Conservation (phyloP, 2,797 vertebrate genomes). For the Ibycter americanus region DNA sequence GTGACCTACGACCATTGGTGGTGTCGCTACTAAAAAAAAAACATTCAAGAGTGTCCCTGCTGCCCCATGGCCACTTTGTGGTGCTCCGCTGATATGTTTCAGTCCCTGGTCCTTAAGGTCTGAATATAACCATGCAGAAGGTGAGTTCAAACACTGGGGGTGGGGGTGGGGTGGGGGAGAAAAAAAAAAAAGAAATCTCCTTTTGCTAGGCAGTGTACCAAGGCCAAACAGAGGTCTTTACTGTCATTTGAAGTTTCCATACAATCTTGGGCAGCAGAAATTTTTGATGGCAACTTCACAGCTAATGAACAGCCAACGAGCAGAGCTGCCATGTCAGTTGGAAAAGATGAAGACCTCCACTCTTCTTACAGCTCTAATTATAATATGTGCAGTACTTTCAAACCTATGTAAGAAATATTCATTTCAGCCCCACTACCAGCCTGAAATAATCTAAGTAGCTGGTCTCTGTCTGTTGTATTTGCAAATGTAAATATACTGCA, state of each 20-base stretch:
- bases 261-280: background rate
- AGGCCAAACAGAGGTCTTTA: background rate
- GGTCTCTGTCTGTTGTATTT: background rate
- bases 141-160: background rate
- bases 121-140: background rate
- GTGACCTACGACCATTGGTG: background rate
- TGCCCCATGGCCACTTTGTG: rapidly evolving
- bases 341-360: background rate
- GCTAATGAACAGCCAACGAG: background rate
- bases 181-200: background rate
- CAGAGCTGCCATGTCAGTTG: background rate
- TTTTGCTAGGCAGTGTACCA: background rate
- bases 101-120: background rate
- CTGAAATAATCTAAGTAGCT: background rate
- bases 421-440: background rate
- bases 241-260: background rate
- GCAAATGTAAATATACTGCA: background rate
- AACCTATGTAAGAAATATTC: background rate
- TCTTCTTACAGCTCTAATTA: background rate
- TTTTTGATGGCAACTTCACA: background rate
- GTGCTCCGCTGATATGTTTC: background rate
- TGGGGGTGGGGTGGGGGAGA: no score
- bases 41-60: background rate
- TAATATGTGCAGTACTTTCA: background rate
- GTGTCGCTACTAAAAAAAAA: background rate